Evolutionary conservation across 1,140 invertebrate genomes (phyloP).

Genomic region (Meloidogyne chitwoodi): DNA sequence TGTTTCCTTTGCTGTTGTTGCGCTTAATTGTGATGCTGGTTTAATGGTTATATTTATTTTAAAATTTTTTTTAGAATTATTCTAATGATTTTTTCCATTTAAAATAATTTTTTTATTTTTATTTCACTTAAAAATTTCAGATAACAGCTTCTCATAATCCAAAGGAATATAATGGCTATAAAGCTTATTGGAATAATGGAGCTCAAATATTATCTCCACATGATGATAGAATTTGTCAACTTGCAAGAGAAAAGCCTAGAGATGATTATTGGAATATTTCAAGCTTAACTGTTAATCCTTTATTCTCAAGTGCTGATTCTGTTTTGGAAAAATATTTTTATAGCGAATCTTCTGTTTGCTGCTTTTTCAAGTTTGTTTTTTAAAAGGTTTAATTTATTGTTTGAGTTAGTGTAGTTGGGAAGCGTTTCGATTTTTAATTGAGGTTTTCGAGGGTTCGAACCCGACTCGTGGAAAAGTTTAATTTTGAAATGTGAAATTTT

Average conservation of each 20-base stretch:
- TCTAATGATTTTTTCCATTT: conserved; percentile 71
- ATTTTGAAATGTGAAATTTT: no score
- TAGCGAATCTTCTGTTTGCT: conserved; percentile 28
- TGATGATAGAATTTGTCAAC: conserved; percentile 78
- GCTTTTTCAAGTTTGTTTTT: conserved; percentile 30
- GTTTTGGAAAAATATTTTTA: conserved; percentile 69
- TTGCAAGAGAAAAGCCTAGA: conserved; percentile 73
- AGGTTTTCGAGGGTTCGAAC: no score
- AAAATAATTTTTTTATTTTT: conserved; percentile 62
- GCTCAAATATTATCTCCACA: conserved; percentile 87
- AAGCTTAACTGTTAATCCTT: conserved; percentile 27
- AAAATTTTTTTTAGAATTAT: conserved; percentile 72
- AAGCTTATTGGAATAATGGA: conserved; percentile 86
- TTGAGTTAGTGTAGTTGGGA: no score
- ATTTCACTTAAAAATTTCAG: conserved; percentile 63
- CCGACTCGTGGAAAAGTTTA: no score
- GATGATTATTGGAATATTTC: conserved; percentile 62
- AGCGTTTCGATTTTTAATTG: neutral
- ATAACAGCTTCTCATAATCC: conserved; percentile 98
- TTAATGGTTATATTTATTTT: conserved; percentile 24
- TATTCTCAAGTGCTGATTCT: conserved; percentile 64
- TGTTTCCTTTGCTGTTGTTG: conserved; percentile 64
- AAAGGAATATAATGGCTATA: conserved; percentile 97
- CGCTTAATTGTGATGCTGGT: conserved; percentile 47
- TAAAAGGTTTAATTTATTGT: no score